Conservation (phyloP, 1,140 invertebrate genomes). For the Caenorhabditis remanei region DNA sequence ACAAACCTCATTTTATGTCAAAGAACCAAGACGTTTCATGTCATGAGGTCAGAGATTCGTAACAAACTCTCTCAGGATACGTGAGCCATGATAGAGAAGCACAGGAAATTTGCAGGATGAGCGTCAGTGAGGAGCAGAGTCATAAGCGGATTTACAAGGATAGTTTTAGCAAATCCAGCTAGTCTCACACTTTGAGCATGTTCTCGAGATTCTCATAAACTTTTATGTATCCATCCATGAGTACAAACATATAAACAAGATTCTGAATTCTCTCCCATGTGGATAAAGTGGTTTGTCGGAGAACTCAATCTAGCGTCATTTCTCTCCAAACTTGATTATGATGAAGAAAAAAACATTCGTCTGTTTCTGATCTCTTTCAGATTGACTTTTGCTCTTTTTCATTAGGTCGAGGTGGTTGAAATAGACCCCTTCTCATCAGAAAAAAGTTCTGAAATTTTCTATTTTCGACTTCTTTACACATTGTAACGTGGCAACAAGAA, state of each 20-base stretch:
- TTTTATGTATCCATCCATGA: too few species aligned
- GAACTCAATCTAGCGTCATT: neutral
- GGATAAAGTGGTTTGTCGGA: neutral
- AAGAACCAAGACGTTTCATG: neutral
- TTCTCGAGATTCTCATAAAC: too few species aligned
- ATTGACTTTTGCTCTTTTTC: constrained; percentile 5
- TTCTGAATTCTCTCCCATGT: too few species aligned
- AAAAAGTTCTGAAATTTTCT: too few species aligned
- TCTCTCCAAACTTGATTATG: neutral
- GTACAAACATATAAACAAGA: too few species aligned
- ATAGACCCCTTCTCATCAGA: neutral
- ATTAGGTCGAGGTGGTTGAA: too few species aligned
- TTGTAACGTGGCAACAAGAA: neutral
- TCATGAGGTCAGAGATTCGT: constrained; percentile 18
- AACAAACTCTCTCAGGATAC: neutral
- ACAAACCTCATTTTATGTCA: neutral
- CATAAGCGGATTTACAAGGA: too few species aligned
- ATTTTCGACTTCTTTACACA: too few species aligned
- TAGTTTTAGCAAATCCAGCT: too few species aligned
- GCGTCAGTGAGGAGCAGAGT: too few species aligned
- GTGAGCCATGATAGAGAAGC: neutral
- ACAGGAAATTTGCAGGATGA: neutral
- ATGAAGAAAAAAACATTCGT: neutral
- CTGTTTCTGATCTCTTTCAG: neutral
- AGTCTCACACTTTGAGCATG: too few species aligned